These are phyloP conservation scores for Lepidostoma basale DNA, from an alignment of 1,140 invertebrate species.

Conservation along the genomic window DNA sequence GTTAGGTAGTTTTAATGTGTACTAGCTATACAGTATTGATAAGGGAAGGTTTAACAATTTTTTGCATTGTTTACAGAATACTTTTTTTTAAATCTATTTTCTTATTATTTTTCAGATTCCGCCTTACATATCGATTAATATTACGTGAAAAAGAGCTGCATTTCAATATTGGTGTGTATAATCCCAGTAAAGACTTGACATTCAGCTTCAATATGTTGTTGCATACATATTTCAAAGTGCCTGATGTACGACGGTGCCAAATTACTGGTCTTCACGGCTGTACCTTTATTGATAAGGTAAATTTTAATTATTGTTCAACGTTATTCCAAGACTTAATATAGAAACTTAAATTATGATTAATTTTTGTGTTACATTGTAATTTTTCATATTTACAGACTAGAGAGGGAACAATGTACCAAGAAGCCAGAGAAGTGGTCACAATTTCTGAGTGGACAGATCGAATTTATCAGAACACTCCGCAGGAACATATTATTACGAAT, in stretches of 20 bases:
- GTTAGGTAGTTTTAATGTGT: too few species aligned
- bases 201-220: slow-evolving; percentile 93
- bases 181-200: slow-evolving; percentile 86
- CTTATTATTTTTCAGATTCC: slow-evolving; percentile 65
- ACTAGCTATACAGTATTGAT: too few species aligned
- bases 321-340: too few species aligned
- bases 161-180: slow-evolving; percentile 90
- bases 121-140: slow-evolving; percentile 85
- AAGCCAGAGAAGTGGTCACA: slow-evolving; percentile 85
- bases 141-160: slow-evolving; percentile 89
- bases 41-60: too few species aligned
- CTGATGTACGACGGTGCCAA: slow-evolving; percentile 87
- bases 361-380: slow-evolving; percentile 16
- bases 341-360: not conserved
- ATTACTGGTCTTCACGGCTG: slow-evolving; percentile 90
- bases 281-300: slow-evolving; percentile 91
- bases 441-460: slow-evolving; percentile 91
- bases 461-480: slow-evolving; percentile 90
- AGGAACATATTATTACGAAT: slow-evolving; percentile 91
- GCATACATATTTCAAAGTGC: slow-evolving; percentile 95
- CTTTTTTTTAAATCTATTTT: slow-evolving; percentile 19
- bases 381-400: slow-evolving; percentile 69
- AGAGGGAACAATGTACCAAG: slow-evolving; percentile 82
- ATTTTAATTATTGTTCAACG: slow-evolving; percentile 11
- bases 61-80: slow-evolving; percentile 1